Evolutionary conservation across 2,888 invertebrate genomes (phyloP).

Genomic region (Chouioia cunea): DNA sequence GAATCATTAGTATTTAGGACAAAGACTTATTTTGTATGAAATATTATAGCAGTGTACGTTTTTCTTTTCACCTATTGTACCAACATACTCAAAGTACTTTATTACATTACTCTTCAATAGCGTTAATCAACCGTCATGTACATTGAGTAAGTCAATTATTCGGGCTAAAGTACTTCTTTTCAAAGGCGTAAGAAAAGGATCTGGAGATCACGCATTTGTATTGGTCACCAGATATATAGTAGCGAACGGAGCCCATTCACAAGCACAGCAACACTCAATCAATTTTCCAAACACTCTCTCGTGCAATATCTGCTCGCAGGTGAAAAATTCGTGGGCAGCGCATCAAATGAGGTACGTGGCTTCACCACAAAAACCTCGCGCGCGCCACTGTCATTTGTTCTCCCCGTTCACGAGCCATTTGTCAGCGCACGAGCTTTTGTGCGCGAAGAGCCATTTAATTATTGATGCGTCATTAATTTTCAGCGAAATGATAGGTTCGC

Average conservation of each 20-base stretch:
- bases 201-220: too few species aligned
- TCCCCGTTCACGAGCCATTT: not conserved
- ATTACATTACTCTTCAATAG: too few species aligned
- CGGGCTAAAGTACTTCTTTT: too few species aligned
- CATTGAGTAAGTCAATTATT: too few species aligned
- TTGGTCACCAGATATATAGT: too few species aligned
- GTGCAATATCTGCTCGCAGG: conserved; percentile 50
- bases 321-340: conserved; percentile 63
- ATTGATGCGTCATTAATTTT: conserved; percentile 43
- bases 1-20: not conserved
- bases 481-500: not conserved
- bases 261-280: conserved; percentile 43
- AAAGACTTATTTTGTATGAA: too few species aligned
- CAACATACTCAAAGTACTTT: too few species aligned
- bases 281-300: conserved; percentile 51
- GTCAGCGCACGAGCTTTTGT: conserved; percentile 57
- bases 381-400: conserved; percentile 66
- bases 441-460: conserved; percentile 53
- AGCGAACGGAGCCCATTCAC: too few species aligned
- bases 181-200: too few species aligned
- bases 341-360: conserved; percentile 61
- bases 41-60: too few species aligned
- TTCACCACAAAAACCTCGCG: conserved; percentile 64
- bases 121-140: too few species aligned
- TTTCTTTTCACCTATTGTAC: too few species aligned